Percentiles rank a stretch among this genome's conserved stretches.
Evolutionary conservation across 1,140 invertebrate genomes (phyloP).

Genomic region (Apis florea): DNA sequence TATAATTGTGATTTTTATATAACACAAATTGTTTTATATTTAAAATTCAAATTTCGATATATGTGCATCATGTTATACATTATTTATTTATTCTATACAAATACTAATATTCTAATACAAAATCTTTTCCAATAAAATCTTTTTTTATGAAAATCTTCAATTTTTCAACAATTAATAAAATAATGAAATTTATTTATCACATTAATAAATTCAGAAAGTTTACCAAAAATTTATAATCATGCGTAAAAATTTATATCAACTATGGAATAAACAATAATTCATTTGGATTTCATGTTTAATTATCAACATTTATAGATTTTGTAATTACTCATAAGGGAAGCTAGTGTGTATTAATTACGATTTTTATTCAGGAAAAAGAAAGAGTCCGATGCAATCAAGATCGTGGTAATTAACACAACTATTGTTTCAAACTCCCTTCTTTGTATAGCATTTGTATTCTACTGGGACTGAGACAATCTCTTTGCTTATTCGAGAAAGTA

Average conservation of each 20-base stretch:
- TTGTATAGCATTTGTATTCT: background rate
- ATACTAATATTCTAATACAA: no score
- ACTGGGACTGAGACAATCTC: conserved; percentile 48
- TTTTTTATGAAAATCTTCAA: no score
- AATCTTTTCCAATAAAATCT: no score
- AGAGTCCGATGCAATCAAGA: conserved; percentile 46
- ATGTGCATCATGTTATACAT: no score
- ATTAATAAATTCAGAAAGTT: background rate
- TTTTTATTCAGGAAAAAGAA: conserved; percentile 26
- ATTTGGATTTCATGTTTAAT: background rate
- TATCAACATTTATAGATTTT: conserved; percentile 4
- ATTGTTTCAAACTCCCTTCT: conserved; percentile 46
- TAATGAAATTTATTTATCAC: background rate
- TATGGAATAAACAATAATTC: background rate
- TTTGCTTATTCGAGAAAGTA: conserved; percentile 47
- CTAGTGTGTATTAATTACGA: conserved; percentile 13
- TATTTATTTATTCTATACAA: no score
- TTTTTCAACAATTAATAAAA: no score
- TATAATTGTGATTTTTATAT: no score
- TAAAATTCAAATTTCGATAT: no score
- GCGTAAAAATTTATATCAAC: background rate
- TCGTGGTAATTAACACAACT: conserved; percentile 53
- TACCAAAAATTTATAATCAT: background rate
- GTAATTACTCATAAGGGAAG: conserved; percentile 12
- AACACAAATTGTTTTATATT: no score